phyloP scores from a whole-genome alignment of 2,113 vertebrate species.

The Parotia lawesii region DNA sequence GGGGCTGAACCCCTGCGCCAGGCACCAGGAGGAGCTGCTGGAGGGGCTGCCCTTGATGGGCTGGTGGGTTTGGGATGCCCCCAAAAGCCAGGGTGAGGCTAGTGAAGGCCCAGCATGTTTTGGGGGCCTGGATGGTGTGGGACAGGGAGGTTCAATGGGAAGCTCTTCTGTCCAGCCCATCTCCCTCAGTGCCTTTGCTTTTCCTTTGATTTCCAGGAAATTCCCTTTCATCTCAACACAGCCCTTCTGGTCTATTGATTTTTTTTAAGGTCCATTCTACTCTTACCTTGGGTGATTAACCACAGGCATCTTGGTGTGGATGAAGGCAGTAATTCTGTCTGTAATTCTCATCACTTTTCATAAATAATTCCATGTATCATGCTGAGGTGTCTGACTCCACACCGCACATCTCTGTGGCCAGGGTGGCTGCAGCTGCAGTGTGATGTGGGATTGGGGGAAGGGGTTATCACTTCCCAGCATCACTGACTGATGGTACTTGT shows the following conservation, averaged over 20 bases:
- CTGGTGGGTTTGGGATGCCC: not conserved
- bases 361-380: not conserved
- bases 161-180: not conserved
- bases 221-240: not conserved
- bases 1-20: rapidly evolving
- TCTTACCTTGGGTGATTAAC: not conserved
- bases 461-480: not conserved
- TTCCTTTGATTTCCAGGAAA: not conserved
- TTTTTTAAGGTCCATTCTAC: not conserved
- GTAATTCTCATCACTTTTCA: not conserved
- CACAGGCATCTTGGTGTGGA: not conserved
- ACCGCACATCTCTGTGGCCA: rapidly evolving
- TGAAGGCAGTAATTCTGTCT: not conserved
- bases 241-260: not conserved
- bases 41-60: not conserved
- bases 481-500: not conserved
- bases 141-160: not conserved
- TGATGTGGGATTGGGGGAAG: not conserved
- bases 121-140: not conserved
- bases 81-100: not conserved
- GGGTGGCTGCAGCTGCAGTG: not conserved
- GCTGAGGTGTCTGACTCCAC: not conserved
- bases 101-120: not conserved
- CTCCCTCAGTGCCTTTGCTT: not conserved
- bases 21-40: not conserved